phyloP scores from a whole-genome alignment of 2,888 invertebrate genomes.

The Gasteruption jaculator region DNA sequence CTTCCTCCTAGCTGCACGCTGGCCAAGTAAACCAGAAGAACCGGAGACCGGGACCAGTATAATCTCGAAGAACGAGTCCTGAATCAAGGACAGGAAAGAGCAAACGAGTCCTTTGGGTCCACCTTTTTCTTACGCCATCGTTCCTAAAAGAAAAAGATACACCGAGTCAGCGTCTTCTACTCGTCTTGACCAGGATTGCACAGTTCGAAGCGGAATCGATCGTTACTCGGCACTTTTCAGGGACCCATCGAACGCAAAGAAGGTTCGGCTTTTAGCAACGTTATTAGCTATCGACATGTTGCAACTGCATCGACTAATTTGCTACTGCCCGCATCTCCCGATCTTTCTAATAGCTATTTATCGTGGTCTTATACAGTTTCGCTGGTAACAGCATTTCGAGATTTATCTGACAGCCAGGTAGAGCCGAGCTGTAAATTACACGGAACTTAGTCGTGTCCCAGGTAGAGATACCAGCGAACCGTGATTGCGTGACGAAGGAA shows the following conservation, averaged over 20 bases:
- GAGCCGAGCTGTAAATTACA: slow-evolving; percentile 24
- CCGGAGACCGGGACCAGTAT: slow-evolving; percentile 9
- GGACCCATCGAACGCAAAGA: too few species aligned
- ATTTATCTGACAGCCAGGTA: slow-evolving; percentile 25
- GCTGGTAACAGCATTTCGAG: slow-evolving; percentile 8
- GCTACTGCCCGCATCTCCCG: slow-evolving; percentile 14
- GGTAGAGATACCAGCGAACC: slow-evolving; percentile 23
- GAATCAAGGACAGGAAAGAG: slow-evolving; percentile 7
- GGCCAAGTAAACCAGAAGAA: slow-evolving; percentile 13
- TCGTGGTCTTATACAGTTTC: too few species aligned
- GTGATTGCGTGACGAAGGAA: slow-evolving; percentile 31
- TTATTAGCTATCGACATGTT: too few species aligned
- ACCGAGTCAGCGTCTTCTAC: too few species aligned
- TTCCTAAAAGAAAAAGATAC: too few species aligned
- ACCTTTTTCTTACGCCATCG: too few species aligned
- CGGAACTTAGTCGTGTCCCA: slow-evolving; percentile 13
- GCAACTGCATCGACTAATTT: slow-evolving; percentile 22
- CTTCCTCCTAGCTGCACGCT: too few species aligned
- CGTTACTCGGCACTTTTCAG: too few species aligned
- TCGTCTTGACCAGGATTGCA: too few species aligned
- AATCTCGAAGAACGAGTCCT: slow-evolving; percentile 4
- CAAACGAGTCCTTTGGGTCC: not conserved
- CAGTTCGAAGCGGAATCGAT: too few species aligned
- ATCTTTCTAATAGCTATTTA: too few species aligned
- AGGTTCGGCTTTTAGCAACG: too few species aligned